phyloP scores from a whole-genome alignment of 53 echinoderm and acorn worm species.

The Zoroaster sp. region DNA sequence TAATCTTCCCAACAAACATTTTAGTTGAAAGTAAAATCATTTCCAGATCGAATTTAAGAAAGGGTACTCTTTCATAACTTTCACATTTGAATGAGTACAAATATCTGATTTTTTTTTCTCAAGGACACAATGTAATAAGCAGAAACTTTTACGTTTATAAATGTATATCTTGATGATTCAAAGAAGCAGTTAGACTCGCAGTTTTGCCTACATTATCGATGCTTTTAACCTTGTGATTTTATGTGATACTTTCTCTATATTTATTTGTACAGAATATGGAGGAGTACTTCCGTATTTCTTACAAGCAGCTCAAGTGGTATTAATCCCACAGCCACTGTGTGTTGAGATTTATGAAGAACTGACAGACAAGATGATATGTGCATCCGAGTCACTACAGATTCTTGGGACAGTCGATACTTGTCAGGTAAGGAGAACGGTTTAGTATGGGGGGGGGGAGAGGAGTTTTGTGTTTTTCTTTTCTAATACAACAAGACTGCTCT shows the following conservation, averaged over 20 bases:
- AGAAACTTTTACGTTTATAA: not conserved
- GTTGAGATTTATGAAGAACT: not conserved
- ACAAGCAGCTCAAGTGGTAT: conserved; percentile 22
- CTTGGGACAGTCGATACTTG: not conserved
- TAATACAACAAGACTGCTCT: not conserved
- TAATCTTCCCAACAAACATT: not conserved
- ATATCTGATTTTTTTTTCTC: no score
- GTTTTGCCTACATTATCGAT: not conserved
- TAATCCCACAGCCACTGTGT: not conserved
- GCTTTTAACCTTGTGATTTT: no score
- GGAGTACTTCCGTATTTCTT: not conserved
- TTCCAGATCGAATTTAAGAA: no score
- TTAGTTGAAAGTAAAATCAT: no score
- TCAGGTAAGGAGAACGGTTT: not conserved
- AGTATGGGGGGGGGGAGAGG: not conserved
- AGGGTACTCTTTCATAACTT: no score
- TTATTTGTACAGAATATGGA: not conserved
- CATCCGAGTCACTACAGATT: not conserved
- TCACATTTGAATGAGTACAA: no score
- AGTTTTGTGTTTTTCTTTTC: not conserved
- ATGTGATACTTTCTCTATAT: not conserved
- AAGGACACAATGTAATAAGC: not conserved
- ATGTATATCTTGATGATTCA: not conserved
- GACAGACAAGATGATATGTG: conserved; percentile 9
- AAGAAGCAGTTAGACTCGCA: not conserved